Evolutionary conservation across 53 echinoderm and acorn worm species (phyloP), one percentile per base, ranked within the genome.

Genomic region (Actinopyga echinites): DNA sequence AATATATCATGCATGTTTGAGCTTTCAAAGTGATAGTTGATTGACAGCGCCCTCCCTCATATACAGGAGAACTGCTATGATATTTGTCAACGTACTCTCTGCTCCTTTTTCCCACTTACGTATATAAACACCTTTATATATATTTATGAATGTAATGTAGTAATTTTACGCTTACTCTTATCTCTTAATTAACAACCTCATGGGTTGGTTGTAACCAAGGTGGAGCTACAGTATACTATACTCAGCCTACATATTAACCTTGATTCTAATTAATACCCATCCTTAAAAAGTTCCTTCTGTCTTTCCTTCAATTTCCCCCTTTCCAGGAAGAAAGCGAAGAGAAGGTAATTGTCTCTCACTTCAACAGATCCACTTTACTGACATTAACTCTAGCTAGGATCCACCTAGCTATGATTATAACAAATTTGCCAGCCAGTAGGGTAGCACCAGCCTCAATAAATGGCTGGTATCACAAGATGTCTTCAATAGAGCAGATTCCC

Each of bases 261-360:
- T 71, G 21, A 45, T 77, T 28, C 32, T 69, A 56, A 55, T 55
- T 17, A 77, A 56, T 24, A 33, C 44, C 56, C 54, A 43, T 45
- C 49, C 77, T 49, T 56, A 45, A 77, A 71, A 77, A 77, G 34
- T 56, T 77, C 77, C 77, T 77, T 77, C 56, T 56, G 28, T 77
- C 77, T 77, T 77, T 77, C 77, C 77, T 77, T 30, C 77, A 56
- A 77, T 77, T 77, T 77, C 77, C 77, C 57, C 44, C 22, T 13
- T 19, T 56, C 54, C 77, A 77, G 77, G 77, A 77, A 77, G 77
- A 54, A 30, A 77, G 9, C 77, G 32, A 53, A 19, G 77, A 77
- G 34, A 52, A 77, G 77, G 77, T 77, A 77, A 77, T 77, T 28
- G 31, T 77, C 77, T 56, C 77, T 49, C 49, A 49, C 49, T 49